Percentiles rank a stretch among this genome's conserved stretches.
These are phyloP conservation scores for Sebastes matsubarae DNA, from an alignment of 2,797 vertebrate species.

Conservation along the genomic window DNA sequence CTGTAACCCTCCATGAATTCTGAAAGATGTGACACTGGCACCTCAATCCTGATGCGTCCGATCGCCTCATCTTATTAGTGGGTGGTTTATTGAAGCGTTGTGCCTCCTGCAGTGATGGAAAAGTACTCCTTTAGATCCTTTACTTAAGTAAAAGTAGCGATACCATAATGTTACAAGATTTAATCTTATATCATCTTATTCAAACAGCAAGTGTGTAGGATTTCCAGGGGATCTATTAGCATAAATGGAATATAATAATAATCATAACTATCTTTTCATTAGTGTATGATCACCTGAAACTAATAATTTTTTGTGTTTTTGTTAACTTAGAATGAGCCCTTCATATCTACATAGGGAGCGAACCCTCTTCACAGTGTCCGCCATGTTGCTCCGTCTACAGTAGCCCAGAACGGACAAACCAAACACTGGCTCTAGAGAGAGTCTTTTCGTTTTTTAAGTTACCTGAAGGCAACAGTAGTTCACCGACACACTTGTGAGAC, in stretches of 20 bases:
- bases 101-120: neutral
- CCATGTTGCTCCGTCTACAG: too few relatives aligned
- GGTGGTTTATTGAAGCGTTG: neutral
- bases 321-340: too few relatives aligned
- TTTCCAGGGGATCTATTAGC: neutral
- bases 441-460: neutral
- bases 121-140: neutral
- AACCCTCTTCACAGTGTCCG: too few relatives aligned
- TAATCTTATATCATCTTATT: neutral
- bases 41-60: neutral
- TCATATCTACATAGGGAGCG: too few relatives aligned
- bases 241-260: neutral
- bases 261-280: too few relatives aligned
- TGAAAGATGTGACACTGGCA: neutral
- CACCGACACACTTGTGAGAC: neutral
- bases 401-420: neutral
- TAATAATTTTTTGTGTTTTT: neutral
- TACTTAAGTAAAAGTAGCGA: neutral
- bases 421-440: neutral
- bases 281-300: neutral
- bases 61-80: neutral
- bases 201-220: accelerated
- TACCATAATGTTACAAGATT: neutral
- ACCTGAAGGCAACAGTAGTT: neutral
- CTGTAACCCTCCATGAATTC: neutral